Percentiles rank a stretch among this genome's conserved stretches.
Evolutionary conservation across 2,797 vertebrate genomes (phyloP).

Genomic region (Lindbergichthys nudifrons): DNA sequence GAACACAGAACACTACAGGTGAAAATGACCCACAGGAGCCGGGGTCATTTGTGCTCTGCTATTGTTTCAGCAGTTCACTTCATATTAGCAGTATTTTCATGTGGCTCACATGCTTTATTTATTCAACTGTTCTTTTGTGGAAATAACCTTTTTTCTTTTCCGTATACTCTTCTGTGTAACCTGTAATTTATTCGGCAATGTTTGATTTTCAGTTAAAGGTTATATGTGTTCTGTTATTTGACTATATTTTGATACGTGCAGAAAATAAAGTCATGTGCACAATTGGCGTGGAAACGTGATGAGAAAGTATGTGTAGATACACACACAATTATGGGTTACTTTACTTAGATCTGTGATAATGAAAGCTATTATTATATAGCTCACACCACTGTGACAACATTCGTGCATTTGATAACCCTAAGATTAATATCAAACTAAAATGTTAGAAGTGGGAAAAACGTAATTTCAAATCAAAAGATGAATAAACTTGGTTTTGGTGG

Average conservation of each 20-base stretch:
- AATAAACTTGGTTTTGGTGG: conserved; percentile 65
- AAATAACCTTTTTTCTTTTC: background rate
- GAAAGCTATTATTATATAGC: background rate
- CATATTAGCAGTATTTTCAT: conserved; percentile 41
- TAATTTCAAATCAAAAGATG: conserved; percentile 76
- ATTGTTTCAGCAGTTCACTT: conserved; percentile 40
- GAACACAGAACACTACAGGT: conserved; percentile 59
- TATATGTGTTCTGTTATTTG: background rate
- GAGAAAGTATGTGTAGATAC: background rate
- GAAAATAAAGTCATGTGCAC: background rate
- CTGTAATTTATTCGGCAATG: background rate
- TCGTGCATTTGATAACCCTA: conserved; percentile 4
- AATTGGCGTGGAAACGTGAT: conserved; percentile 6
- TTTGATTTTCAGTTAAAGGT: background rate
- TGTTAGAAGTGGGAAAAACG: conserved; percentile 49
- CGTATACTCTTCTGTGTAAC: background rate
- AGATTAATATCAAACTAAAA: conserved; percentile 23
- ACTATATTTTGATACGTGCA: conserved; percentile 9
- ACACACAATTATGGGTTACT: background rate
- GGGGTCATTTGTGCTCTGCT: conserved; percentile 54
- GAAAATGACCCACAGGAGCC: conserved; percentile 56
- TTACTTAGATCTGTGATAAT: background rate
- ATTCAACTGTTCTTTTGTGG: background rate
- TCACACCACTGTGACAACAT: conserved; percentile 11
- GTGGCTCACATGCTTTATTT: conserved; percentile 21